phyloP scores from a whole-genome alignment of 2,888 invertebrate genomes.

The Plutella xylostella region DNA sequence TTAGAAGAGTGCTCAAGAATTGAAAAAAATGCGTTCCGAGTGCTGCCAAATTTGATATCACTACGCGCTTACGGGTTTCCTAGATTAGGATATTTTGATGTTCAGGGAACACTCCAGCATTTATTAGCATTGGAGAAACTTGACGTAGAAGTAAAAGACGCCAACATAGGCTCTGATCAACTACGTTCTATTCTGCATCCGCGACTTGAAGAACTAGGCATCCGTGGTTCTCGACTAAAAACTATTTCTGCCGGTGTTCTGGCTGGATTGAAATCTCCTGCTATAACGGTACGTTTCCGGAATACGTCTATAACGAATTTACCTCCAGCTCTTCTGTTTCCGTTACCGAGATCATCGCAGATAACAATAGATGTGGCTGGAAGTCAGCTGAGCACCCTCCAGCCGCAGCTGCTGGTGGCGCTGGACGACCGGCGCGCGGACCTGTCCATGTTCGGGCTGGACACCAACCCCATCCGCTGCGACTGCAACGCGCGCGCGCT shows the following conservation, averaged over 20 bases:
- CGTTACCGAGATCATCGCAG: constrained; percentile 86
- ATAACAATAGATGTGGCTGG: constrained; percentile 83
- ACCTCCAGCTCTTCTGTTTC: constrained; percentile 87
- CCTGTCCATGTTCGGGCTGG: constrained; percentile 78
- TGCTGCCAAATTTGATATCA: constrained; percentile 76
- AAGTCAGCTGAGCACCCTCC: constrained; percentile 80
- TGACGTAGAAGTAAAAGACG: constrained; percentile 89
- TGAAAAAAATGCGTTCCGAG: constrained; percentile 84
- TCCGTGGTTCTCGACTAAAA: constrained; percentile 80
- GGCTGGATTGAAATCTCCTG: constrained; percentile 81
- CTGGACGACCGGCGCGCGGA: constrained; percentile 85
- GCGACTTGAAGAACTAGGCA: constrained; percentile 77
- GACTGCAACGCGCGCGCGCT: constrained; percentile 87
- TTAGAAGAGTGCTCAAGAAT: constrained; percentile 79
- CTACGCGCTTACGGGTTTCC: constrained; percentile 82
- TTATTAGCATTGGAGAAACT: constrained; percentile 79
- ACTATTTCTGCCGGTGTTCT: constrained; percentile 86
- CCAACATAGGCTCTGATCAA: constrained; percentile 84
- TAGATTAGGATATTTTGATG: constrained; percentile 84
- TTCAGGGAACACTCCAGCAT: constrained; percentile 84
- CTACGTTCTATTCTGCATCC: constrained; percentile 84
- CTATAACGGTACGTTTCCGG: constrained; percentile 78
- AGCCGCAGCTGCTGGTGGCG: constrained; percentile 82
- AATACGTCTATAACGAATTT: constrained; percentile 84
- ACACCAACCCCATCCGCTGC: constrained; percentile 85